Evolutionary conservation across 2,113 vertebrate genomes (phyloP), one percentile per base, ranked within the genome.

Genomic region (Pituophis catenifer): DNA sequence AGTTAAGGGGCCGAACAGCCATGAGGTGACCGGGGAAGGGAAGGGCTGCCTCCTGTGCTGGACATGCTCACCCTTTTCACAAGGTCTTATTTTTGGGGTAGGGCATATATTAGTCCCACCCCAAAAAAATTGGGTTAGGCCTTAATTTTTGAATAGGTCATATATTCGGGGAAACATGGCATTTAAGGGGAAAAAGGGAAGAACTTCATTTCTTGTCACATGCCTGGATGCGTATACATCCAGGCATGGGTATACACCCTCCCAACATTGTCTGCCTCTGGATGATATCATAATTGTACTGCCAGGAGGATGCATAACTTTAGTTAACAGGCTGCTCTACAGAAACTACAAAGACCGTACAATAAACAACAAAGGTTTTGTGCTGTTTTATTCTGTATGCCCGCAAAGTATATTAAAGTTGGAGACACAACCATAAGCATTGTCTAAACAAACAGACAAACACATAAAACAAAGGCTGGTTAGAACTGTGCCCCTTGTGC

Each of bases 311-410:
- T n/a, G 81, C 4, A 29, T 13, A 87, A 29, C n/a, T 24, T 50
- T 53, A 19, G 92, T 85, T 89, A 65, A 90, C 75, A 23, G 50
- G 53, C 75, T 62, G 21, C 50, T 87, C 81, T 29, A 38, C n/a
- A 54, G n/a, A 62, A 90, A 86, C 75, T 86, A 54, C 48, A 90
- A 86, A 93, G 62, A n/a, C 3, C 1, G 24, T 58, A 33, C 86
- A 55, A 55, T 70, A n/a, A 89, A 52, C 88, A 92, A 91, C 7
- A 93, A 38, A 94, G 92, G 29, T 59, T 92, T 86, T 92, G 70
- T 2, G 44, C 11, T 33, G n/a, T 54, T 89, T 50, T 59, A 85
- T 53, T 81, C 52, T 91, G 54, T 21, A 17, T 89, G 91, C 50
- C 88, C 57, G n/a, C 33, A 86, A 91, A 92, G 26, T 55, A 38